A percentile compares a stretch with the other conserved stretches of the same genome.
These are phyloP conservation scores for Prochilodus magdalenae DNA, from an alignment of 2,113 vertebrate species.

Conservation along the genomic window DNA sequence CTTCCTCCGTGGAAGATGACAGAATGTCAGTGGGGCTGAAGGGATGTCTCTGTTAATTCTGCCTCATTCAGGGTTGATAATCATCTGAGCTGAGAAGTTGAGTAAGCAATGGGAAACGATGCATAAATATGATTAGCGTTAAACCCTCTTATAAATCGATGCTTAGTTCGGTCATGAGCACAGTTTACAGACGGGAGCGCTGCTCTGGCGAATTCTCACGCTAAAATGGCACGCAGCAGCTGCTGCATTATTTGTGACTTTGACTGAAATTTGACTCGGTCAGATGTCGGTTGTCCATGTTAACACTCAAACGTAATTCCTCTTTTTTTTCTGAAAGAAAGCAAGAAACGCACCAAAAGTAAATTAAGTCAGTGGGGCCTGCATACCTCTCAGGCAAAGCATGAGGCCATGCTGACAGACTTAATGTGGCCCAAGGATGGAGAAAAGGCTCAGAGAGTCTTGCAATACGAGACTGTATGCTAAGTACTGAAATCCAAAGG, in stretches of 20 bases:
- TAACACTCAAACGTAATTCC: slow-evolving; percentile 47
- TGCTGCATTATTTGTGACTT: background rate
- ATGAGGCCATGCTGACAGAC: slow-evolving; percentile 16
- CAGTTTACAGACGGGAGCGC: slow-evolving; percentile 1
- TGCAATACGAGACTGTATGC: background rate
- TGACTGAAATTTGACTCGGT: background rate
- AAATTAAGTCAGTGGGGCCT: slow-evolving; percentile 24
- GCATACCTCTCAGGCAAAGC: slow-evolving; percentile 3
- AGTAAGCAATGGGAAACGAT: slow-evolving; percentile 23
- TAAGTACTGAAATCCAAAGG: background rate
- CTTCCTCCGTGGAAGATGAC: slow-evolving; percentile 37
- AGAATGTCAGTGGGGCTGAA: slow-evolving; percentile 25
- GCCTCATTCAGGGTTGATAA: slow-evolving; percentile 46
- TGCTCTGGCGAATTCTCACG: background rate
- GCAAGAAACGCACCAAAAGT: background rate
- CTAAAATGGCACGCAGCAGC: background rate
- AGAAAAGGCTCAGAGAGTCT: background rate
- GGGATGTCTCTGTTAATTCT: slow-evolving; percentile 38
- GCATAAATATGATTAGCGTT: slow-evolving; percentile 14
- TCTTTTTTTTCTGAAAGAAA: slow-evolving; percentile 8
- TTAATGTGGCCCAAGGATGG: background rate
- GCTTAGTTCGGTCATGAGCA: background rate
- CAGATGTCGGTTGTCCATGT: background rate
- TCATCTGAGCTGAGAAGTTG: slow-evolving; percentile 43
- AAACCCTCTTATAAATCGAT: background rate